phyloP scores from a whole-genome alignment of 2,888 invertebrate genomes.

The Thymelicus acteon region DNA sequence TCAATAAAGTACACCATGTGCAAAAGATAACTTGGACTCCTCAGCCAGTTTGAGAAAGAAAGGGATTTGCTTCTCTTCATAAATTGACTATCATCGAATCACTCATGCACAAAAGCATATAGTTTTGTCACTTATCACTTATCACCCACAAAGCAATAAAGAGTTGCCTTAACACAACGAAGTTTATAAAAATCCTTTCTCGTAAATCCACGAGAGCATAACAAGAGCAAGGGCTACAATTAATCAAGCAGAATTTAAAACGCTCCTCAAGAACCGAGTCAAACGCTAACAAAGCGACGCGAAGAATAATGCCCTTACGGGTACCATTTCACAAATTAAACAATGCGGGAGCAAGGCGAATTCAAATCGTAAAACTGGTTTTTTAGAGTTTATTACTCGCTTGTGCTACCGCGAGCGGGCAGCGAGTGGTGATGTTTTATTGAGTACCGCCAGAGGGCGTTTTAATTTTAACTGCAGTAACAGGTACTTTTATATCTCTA shows the following conservation, averaged over 20 bases:
- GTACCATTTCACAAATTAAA: conserved; percentile 44
- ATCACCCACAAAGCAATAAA: neutral
- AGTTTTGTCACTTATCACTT: neutral
- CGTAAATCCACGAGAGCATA: conserved; percentile 10
- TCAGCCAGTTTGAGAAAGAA: no score
- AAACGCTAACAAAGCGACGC: conserved; percentile 37
- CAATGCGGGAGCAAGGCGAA: conserved; percentile 43
- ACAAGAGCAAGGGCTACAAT: conserved; percentile 30
- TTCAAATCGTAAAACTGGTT: conserved; percentile 45
- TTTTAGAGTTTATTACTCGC: conserved; percentile 44
- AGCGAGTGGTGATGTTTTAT: conserved; percentile 40
- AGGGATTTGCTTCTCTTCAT: no score
- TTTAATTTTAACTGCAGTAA: no score
- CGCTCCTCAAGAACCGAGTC: conserved; percentile 28
- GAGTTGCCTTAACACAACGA: neutral
- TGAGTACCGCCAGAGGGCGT: no score
- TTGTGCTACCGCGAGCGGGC: conserved; percentile 7
- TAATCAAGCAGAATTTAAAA: conserved; percentile 38
- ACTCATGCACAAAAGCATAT: neutral
- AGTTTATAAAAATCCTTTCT: conserved; percentile 6
- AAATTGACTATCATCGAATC: no score
- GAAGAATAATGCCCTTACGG: conserved; percentile 37
- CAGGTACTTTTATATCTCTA: no score
- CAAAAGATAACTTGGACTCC: no score
- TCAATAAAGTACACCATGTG: no score